These are phyloP conservation scores for Acipenser transmontanus DNA, from an alignment of 2,797 vertebrate genomes.

Conservation along the genomic window DNA sequence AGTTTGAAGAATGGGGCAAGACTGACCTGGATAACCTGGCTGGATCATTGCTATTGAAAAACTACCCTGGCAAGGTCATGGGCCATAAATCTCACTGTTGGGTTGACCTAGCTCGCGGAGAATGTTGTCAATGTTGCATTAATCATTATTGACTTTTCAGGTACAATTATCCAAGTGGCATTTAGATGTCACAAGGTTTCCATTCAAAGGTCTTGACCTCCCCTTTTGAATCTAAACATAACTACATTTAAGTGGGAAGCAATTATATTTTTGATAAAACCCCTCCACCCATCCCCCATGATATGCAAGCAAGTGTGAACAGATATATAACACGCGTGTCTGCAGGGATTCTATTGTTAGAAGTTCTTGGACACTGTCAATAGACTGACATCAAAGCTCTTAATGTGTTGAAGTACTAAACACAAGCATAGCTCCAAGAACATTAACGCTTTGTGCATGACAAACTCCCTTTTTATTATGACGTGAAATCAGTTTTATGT, in stretches of 20 bases:
- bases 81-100: conserved; percentile 1
- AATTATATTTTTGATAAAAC: conserved; percentile 22
- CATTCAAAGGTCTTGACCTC: conserved; percentile 10
- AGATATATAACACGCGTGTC: conserved; percentile 17
- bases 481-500: no score
- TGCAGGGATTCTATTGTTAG: background rate
- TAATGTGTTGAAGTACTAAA: no score
- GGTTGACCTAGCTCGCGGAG: background rate
- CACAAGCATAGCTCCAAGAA: no score
- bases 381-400: no score
- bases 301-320: conserved; percentile 25
- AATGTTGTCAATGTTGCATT: conserved; percentile 26
- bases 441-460: no score
- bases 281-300: conserved; percentile 25
- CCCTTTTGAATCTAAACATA: conserved; percentile 13
- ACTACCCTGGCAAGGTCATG: conserved; percentile 6
- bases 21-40: conserved; percentile 3
- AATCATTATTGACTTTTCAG: conserved; percentile 39
- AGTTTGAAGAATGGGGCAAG: background rate
- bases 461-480: no score
- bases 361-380: no score
- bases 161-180: conserved; percentile 25
- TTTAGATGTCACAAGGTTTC: conserved; percentile 18
- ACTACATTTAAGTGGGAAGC: conserved; percentile 11
- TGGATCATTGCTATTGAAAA: background rate